These are phyloP conservation scores for Lepisosteus oculatus DNA, from an alignment of 2,113 vertebrate genomes.

Conservation along the genomic window DNA sequence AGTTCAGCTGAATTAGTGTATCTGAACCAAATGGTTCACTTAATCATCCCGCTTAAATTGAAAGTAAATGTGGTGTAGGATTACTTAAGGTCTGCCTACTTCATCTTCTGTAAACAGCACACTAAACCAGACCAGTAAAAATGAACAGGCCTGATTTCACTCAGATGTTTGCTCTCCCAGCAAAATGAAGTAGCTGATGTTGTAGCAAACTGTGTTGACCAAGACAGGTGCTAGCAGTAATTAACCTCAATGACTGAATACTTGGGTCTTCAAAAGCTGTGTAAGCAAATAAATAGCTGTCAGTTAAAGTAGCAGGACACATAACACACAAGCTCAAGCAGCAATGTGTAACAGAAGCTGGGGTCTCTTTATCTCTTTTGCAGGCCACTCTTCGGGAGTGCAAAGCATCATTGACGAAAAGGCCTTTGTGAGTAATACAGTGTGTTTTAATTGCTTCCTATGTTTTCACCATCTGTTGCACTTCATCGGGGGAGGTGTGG, in stretches of 20 bases:
- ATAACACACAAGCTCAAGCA: constrained; percentile 39
- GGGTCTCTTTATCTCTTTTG: constrained; percentile 73
- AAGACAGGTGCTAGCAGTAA: constrained; percentile 70
- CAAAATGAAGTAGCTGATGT: constrained; percentile 54
- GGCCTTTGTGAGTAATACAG: constrained; percentile 50
- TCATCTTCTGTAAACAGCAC: constrained; percentile 52
- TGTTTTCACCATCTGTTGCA: constrained; percentile 73
- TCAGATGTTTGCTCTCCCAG: constrained; percentile 27
- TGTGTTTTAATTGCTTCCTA: constrained; percentile 74
- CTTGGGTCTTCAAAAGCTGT: constrained; percentile 59
- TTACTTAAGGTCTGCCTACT: constrained; percentile 47
- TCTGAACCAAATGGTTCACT: constrained; percentile 59
- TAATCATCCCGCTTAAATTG: constrained; percentile 54
- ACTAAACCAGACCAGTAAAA: constrained; percentile 43
- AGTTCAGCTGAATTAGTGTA: constrained; percentile 35
- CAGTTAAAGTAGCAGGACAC: constrained; percentile 55
- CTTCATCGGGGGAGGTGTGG: constrained; percentile 11
- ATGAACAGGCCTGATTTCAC: constrained; percentile 10
- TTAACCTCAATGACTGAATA: constrained; percentile 57
- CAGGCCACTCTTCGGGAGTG: constrained; percentile 61
- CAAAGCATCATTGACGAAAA: constrained; percentile 29
- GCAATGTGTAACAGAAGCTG: constrained; percentile 47
- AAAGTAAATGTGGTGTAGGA: constrained; percentile 63
- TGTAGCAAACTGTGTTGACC: constrained; percentile 58
- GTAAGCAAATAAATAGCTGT: constrained; percentile 79